phyloP scores from a whole-genome alignment of 2,888 invertebrate genomes.

The Sinohyriopsis cumingii region DNA sequence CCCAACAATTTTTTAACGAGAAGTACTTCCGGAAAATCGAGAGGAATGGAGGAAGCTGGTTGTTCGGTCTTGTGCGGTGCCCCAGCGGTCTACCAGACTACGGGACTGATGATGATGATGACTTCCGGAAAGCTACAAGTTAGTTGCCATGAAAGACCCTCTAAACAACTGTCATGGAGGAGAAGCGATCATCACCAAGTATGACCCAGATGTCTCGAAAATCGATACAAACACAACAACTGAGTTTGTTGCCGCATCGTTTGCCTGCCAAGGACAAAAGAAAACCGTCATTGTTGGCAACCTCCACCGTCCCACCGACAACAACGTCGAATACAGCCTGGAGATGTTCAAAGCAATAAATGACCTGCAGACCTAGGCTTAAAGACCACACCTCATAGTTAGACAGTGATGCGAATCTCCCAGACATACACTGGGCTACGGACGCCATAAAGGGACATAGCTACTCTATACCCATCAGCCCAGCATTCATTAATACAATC shows the following conservation, averaged over 20 bases:
- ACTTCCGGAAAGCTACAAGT: background rate
- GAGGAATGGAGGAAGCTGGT: too few species aligned
- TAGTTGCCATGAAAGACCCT: slow-evolving; percentile 7
- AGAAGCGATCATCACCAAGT: slow-evolving; percentile 4
- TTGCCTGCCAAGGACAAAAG: slow-evolving; percentile 5
- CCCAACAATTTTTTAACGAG: slow-evolving; percentile 3
- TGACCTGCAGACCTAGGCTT: background rate
- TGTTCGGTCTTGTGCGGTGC: too few species aligned
- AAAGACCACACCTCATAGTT: slow-evolving; percentile 3
- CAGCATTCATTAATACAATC: slow-evolving; percentile 7
- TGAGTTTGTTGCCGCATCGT: slow-evolving; percentile 20
- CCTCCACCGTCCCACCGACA: slow-evolving; percentile 15
- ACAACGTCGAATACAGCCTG: slow-evolving; percentile 9
- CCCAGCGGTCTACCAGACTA: too few species aligned
- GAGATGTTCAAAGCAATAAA: slow-evolving; percentile 6
- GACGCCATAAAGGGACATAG: slow-evolving; percentile 4
- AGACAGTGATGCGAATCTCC: slow-evolving; percentile 18
- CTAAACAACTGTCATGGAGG: slow-evolving; percentile 1
- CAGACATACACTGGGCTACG: slow-evolving; percentile 19
- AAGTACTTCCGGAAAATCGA: too few species aligned
- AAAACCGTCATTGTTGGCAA: slow-evolving; percentile 19
- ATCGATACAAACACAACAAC: background rate
- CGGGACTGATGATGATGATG: too few species aligned
- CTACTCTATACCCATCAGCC: slow-evolving; percentile 4
- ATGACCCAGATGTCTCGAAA: background rate